Percentiles rank a stretch among this genome's conserved stretches.
Conservation (phyloP, 2,888 invertebrate genomes). For the Lycia hirtaria region DNA sequence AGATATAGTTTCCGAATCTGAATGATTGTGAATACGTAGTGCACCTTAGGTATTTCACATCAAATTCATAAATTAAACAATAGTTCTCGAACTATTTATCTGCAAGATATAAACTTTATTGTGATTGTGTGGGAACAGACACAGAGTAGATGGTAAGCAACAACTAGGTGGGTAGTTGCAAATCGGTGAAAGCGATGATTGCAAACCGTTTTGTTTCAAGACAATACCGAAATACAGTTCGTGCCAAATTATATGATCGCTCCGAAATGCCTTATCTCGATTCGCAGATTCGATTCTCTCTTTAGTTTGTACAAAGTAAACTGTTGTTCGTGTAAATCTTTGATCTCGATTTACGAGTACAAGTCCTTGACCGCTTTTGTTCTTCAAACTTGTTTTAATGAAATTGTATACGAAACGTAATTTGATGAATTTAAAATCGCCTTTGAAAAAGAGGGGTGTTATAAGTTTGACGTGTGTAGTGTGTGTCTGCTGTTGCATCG, state of each 20-base stretch:
- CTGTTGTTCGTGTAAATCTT: too few relatives aligned
- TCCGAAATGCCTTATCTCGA: not conserved
- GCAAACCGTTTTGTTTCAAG: conserved; percentile 7
- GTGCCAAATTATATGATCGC: not conserved
- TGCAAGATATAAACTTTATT: not conserved
- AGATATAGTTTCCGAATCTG: too few relatives aligned
- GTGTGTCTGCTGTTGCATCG: too few relatives aligned
- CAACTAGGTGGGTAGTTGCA: conserved; percentile 16
- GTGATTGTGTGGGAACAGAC: conserved; percentile 10
- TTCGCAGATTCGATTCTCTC: not conserved
- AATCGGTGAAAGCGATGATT: conserved; percentile 35
- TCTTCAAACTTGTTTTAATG: too few relatives aligned
- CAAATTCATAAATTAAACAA: not conserved
- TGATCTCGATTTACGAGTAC: too few relatives aligned
- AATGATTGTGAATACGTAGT: too few relatives aligned
- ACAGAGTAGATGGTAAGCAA: conserved; percentile 1
- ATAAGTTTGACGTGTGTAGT: too few relatives aligned
- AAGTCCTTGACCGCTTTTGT: too few relatives aligned
- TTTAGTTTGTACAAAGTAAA: too few relatives aligned
- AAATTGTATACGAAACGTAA: too few relatives aligned
- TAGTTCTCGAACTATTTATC: not conserved
- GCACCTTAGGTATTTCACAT: not conserved
- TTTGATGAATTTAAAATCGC: too few relatives aligned
- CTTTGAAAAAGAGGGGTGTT: too few relatives aligned
- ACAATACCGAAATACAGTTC: not conserved